Base-by-base conservation (phyloP, 2,113 vertebrate genomes). In the Gambusia affinis region DNA sequence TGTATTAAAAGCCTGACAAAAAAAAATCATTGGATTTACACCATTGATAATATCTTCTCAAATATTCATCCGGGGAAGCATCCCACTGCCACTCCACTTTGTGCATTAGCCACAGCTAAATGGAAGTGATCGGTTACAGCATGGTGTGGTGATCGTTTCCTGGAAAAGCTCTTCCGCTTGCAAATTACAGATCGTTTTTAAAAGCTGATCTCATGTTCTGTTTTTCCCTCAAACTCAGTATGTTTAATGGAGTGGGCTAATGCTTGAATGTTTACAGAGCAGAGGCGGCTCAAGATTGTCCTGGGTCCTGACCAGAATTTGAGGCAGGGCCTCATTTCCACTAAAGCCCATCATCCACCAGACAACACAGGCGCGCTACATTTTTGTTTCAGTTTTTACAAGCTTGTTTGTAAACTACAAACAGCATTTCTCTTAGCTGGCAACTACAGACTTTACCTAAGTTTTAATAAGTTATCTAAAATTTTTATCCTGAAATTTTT, bases 81-180 rank as follows among this genome's bases (percentile, higher is more conserved):
- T 79, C 72, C 60, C 75, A 82, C 67, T 82, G 73, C 28, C 78
- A 67, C 28, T 69, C 76, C 47, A 79, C 62, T 77, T 70, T 17
- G 60, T 77, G 70, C 86, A 90, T 87, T 85, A 87, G 79, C 11
- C 39, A 29, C 63, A 37, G 64, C 81, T 88, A 84, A 88, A 88
- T 80, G 84, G 57, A 74, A 67, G 67, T 66, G 75, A 75, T 75
- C 74, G 67, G 66, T 81, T 85, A 74, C 78, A 85, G 35, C 33
- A 54, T 74, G 78, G 12, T 76, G 68, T 60, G 85, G 75, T 64
- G 70, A 79, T 82, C 69, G 67, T 44, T 88, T 91, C 86, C 82
- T 79, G 80, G 37, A 72, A 67, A 72, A 73, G 66, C 70, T 78
- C 60, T 54, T 44, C 15, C 3, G 1, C 17, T 31, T n/a, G 69